A percentile compares a stretch with the other conserved stretches of the same genome.
These are phyloP conservation scores for Sarcophilus harrisii DNA, from an alignment of 2,797 vertebrate species.

Conservation along the genomic window DNA sequence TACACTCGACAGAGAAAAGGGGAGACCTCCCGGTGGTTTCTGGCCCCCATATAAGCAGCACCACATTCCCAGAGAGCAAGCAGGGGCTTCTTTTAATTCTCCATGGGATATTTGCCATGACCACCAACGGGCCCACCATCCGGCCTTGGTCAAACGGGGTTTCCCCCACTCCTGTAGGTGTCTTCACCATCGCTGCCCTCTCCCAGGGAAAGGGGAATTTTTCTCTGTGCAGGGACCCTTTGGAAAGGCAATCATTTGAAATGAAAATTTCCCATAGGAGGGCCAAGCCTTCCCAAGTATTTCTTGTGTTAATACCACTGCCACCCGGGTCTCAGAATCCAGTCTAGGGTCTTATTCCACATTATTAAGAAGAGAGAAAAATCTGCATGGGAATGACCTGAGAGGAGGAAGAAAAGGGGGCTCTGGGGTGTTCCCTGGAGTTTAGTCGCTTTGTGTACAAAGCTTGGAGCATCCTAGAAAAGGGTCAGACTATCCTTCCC, in stretches of 20 bases:
- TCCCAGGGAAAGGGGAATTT: slow-evolving; percentile 56
- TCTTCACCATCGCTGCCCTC: slow-evolving; percentile 26
- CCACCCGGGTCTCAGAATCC: not conserved
- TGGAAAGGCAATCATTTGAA: slow-evolving; percentile 70
- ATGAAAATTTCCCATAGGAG: slow-evolving; percentile 63
- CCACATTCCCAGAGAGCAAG: slow-evolving; percentile 65
- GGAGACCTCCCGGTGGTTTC: slow-evolving; percentile 66
- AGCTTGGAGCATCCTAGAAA: not conserved
- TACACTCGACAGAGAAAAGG: slow-evolving; percentile 75
- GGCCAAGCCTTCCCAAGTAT: slow-evolving; percentile 24
- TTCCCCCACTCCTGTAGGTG: not conserved
- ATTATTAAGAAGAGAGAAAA: not conserved
- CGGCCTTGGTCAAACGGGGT: not conserved
- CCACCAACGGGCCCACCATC: not conserved
- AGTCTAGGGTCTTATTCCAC: not conserved
- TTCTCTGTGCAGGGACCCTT: slow-evolving; percentile 71
- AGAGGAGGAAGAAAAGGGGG: not conserved
- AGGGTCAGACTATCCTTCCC: not conserved
- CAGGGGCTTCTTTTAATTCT: slow-evolving; percentile 60
- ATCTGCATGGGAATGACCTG: not conserved
- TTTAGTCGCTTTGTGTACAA: not conserved
- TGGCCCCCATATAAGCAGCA: slow-evolving; percentile 60
- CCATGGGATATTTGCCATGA: slow-evolving; percentile 37
- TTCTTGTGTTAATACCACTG: not conserved
- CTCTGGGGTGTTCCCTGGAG: not conserved